These are phyloP conservation scores for Eristalinus sepulchralis DNA, from an alignment of 2,888 invertebrate species.

Conservation along the genomic window DNA sequence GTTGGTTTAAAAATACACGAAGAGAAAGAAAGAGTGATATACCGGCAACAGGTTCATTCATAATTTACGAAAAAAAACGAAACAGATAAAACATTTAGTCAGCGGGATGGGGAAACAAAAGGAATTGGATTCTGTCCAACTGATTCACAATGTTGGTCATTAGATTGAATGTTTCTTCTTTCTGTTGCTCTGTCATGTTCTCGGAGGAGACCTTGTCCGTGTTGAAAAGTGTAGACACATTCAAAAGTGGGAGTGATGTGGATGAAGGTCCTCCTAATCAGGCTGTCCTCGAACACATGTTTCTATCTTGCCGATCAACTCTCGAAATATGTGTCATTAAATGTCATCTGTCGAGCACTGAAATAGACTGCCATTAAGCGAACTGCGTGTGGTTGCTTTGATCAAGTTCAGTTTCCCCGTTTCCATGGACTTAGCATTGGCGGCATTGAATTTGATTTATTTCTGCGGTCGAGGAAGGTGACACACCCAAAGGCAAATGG, in stretches of 20 bases:
- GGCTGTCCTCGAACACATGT: neutral
- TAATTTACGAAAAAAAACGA: neutral
- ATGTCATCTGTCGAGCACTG: neutral
- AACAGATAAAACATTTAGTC: neutral
- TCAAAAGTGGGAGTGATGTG: neutral
- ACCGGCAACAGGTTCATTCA: conserved; percentile 14
- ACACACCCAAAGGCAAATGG: neutral
- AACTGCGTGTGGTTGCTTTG: neutral
- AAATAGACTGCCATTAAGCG: neutral
- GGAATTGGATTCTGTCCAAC: conserved; percentile 1
- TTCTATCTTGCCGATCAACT: neutral
- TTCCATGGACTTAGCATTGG: neutral
- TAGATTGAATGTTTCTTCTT: neutral
- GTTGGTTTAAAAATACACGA: neutral
- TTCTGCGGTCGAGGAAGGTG: neutral
- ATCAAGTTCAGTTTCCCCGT: neutral
- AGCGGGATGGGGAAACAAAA: neutral
- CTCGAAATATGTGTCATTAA: neutral
- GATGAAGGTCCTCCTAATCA: neutral
- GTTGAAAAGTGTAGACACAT: neutral
- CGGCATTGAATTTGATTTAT: neutral
- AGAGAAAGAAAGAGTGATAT: neutral
- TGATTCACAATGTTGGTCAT: neutral
- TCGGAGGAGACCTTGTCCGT: neutral
- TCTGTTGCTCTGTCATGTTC: neutral